Conservation (phyloP, 2,888 invertebrate species). For the Sarcophaga carnaria region DNA sequence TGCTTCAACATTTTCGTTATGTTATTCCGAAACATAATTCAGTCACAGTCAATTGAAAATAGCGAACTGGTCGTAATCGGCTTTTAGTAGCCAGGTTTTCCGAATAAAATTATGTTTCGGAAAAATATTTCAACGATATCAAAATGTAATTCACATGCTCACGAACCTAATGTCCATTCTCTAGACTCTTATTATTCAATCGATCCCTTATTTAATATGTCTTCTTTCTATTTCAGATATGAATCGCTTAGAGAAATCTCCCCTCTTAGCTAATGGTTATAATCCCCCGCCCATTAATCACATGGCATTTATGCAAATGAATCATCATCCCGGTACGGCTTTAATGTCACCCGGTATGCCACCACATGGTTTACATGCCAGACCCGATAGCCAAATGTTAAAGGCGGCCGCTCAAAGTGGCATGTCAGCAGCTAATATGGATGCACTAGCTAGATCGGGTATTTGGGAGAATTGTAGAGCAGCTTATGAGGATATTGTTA, state of each 20-base stretch:
- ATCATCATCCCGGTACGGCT: constrained; percentile 90
- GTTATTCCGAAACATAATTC: no score
- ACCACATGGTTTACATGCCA: constrained; percentile 89
- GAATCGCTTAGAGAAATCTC: constrained; percentile 94
- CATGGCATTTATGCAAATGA: constrained; percentile 97
- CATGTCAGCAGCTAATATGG: constrained; percentile 89
- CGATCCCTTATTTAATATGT: neutral
- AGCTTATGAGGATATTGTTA: constrained; percentile 96
- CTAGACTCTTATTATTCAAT: no score
- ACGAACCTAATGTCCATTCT: no score
- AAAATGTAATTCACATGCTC: no score
- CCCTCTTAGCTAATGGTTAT: constrained; percentile 95
- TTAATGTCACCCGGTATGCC: constrained; percentile 94
- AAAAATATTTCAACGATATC: no score
- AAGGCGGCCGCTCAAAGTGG: constrained; percentile 91
- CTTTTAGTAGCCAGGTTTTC: no score
- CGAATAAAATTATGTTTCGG: no score
- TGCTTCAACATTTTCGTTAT: neutral
- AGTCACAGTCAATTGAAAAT: no score
- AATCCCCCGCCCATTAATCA: constrained; percentile 96
- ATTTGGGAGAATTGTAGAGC: constrained; percentile 98
- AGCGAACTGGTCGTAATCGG: no score
- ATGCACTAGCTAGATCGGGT: constrained; percentile 94
- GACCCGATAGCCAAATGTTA: constrained; percentile 89
- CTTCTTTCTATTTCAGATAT: constrained; percentile 85